phyloP scores from a whole-genome alignment of 2,113 vertebrate species.

The Sceloporus tristichus region DNA sequence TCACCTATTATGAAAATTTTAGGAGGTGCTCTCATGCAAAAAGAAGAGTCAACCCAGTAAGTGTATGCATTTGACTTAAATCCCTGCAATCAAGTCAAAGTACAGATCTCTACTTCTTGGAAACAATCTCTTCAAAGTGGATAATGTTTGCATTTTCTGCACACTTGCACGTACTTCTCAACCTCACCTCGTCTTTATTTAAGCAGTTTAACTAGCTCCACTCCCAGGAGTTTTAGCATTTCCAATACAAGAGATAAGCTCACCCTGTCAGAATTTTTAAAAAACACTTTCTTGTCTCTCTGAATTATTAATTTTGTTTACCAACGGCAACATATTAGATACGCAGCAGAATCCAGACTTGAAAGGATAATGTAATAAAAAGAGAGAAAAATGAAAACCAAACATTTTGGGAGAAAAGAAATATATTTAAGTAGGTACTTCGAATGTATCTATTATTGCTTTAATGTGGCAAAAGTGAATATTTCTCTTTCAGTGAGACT shows the following conservation, averaged over 20 bases:
- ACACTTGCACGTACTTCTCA: neutral
- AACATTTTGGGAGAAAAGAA: conserved; percentile 12
- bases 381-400: conserved; percentile 20
- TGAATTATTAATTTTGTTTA: conserved; percentile 42
- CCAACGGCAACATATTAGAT: conserved; percentile 7
- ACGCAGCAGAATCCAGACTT: conserved; percentile 13
- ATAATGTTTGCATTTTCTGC: neutral
- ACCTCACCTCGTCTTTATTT: neutral
- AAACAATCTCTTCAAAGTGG: neutral
- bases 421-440: neutral
- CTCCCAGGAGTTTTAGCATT: conserved; percentile 7
- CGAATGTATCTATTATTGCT: neutral
- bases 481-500: neutral
- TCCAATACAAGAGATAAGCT: neutral
- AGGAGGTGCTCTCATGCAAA: neutral
- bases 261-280: neutral
- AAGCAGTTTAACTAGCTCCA: neutral
- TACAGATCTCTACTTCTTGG: neutral
- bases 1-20: neutral
- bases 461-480: neutral
- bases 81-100: neutral
- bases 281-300: neutral
- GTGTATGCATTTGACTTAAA: conserved; percentile 1
- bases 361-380: conserved; percentile 15
- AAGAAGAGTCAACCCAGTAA: neutral